Evolutionary conservation across 1,140 invertebrate species (phyloP).

Genomic region (Bombyx mandarina): DNA sequence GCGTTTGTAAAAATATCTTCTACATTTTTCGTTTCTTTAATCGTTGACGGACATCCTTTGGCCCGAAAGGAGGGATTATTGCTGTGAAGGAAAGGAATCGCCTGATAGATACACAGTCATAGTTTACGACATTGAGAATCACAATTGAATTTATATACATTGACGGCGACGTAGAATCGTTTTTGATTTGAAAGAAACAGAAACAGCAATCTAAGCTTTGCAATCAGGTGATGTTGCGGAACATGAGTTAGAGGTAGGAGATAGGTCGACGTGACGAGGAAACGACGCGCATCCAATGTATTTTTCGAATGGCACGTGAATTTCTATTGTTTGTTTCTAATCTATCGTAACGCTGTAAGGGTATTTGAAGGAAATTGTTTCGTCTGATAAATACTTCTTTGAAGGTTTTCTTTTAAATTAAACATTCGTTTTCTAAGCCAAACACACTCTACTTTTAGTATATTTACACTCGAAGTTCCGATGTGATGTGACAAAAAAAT

Average conservation of each 20-base stretch:
- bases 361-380: constrained; percentile 1
- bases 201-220: background rate
- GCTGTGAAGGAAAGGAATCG: no score
- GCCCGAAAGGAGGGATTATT: background rate
- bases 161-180: background rate
- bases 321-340: constrained; percentile 4
- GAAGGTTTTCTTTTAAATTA: no score
- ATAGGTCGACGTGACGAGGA: background rate
- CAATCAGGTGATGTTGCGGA: no score
- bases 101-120: no score
- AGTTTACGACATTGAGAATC: no score
- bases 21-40: constrained; percentile 3
- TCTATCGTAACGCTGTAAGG: background rate
- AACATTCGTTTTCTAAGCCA: no score
- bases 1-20: constrained; percentile 6
- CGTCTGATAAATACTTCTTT: background rate
- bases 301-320: constrained; percentile 1
- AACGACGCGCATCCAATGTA: background rate
- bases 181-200: background rate
- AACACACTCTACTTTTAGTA: no score
- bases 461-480: no score
- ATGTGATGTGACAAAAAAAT: no score
- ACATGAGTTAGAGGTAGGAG: background rate
- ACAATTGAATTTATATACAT: background rate
- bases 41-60: constrained; percentile 1